Evolutionary conservation across 2,888 invertebrate genomes (phyloP).

Genomic region (Isoperla grammatica): DNA sequence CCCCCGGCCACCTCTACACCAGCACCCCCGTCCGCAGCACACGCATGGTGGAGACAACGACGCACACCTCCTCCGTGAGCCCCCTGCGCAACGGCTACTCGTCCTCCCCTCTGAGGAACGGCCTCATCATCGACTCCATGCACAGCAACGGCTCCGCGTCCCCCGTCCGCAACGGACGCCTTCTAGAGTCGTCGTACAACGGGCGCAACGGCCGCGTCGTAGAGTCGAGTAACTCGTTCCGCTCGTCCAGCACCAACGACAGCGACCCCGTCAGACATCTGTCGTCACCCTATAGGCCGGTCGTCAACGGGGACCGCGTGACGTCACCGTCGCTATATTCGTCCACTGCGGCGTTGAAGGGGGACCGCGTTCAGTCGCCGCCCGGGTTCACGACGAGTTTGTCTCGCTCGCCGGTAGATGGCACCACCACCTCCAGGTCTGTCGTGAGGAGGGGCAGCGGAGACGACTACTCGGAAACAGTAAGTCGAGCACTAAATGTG

Average conservation of each 20-base stretch:
- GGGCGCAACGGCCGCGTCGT: slow-evolving; percentile 34
- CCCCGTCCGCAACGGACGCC: background rate
- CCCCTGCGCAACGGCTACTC: slow-evolving; percentile 10
- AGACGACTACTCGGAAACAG: slow-evolving; percentile 64
- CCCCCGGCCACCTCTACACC: slow-evolving; percentile 22
- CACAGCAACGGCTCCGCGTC: slow-evolving; percentile 5
- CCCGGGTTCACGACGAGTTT: background rate
- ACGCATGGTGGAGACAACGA: slow-evolving; percentile 3
- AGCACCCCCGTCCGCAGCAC: slow-evolving; percentile 20
- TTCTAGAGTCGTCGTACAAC: background rate
- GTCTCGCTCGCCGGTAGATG: slow-evolving; percentile 9
- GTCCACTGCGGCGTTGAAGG: slow-evolving; percentile 18
- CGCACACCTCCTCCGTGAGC: background rate
- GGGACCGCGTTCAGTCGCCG: slow-evolving; percentile 22
- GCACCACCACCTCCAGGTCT: slow-evolving; percentile 15
- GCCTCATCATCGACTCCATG: slow-evolving; percentile 15
- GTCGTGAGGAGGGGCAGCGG: slow-evolving; percentile 43
- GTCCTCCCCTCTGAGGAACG: background rate
- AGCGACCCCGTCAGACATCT: slow-evolving; percentile 20
- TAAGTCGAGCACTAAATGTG: slow-evolving; percentile 38
- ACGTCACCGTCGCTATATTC: slow-evolving; percentile 19
- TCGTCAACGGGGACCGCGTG: slow-evolving; percentile 22
- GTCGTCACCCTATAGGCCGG: slow-evolving; percentile 23
- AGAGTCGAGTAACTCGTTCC: slow-evolving; percentile 36
- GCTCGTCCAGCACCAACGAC: slow-evolving; percentile 28